These are phyloP conservation scores for Bombus pascuorum DNA, from an alignment of 1,140 invertebrate species.

Conservation along the genomic window DNA sequence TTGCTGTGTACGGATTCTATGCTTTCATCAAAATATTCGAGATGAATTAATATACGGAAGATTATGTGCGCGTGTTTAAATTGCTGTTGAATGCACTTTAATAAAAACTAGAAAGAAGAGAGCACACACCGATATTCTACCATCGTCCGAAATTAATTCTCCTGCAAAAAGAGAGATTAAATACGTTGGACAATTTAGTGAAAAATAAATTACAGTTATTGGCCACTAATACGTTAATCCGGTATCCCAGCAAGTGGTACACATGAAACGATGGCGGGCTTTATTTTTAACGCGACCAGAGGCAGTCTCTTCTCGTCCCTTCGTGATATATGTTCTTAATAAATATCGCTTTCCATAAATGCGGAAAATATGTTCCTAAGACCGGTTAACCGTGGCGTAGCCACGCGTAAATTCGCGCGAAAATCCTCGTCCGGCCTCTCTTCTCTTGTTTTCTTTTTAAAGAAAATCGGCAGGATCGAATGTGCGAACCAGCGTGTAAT, in stretches of 20 bases:
- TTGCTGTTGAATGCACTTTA: neutral
- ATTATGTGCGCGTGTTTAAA: neutral
- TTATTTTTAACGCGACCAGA: slow-evolving; percentile 16
- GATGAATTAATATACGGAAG: neutral
- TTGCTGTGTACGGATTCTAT: neutral
- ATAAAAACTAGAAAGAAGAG: neutral
- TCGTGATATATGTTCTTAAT: slow-evolving; percentile 27
- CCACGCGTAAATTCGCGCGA: neutral
- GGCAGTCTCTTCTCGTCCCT: neutral
- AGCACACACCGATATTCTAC: too few species aligned
- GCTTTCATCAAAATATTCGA: neutral
- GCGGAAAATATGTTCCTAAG: slow-evolving; percentile 29
- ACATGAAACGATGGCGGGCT: neutral
- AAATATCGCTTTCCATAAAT: slow-evolving; percentile 30
- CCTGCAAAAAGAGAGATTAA: slow-evolving; percentile 26
- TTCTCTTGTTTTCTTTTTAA: neutral
- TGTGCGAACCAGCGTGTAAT: neutral
- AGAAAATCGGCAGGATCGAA: slow-evolving; percentile 6
- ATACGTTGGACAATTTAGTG: slow-evolving; percentile 19
- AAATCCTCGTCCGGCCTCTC: neutral
- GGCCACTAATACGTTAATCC: slow-evolving; percentile 44
- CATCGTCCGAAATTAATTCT: slow-evolving; percentile 24
- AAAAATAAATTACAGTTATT: slow-evolving; percentile 53
- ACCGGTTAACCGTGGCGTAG: neutral
- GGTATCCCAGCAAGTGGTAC: neutral